Evolutionary conservation across 2,888 invertebrate species (phyloP).

Genomic region (Onchidella celtica): DNA sequence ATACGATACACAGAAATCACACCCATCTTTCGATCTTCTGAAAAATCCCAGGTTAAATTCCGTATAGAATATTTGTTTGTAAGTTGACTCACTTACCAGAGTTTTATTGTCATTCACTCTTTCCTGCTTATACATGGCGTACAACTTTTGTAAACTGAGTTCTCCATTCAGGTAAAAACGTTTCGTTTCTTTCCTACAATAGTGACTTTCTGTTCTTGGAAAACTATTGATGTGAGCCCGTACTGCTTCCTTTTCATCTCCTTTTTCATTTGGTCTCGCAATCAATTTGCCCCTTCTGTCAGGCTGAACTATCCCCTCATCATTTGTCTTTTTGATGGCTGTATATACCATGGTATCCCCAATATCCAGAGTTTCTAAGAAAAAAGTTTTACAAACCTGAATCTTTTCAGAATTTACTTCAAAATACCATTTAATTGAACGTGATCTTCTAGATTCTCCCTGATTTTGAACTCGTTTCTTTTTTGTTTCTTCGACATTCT

Average conservation of each 20-base stretch:
- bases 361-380: neutral
- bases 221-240: neutral
- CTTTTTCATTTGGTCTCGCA: neutral
- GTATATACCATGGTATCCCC: neutral
- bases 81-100: neutral
- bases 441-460: neutral
- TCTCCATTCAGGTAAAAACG: neutral
- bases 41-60: neutral
- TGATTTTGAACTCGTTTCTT: neutral
- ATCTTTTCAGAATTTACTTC: neutral
- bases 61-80: neutral
- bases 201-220: neutral
- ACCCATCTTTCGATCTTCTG: neutral
- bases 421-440: neutral
- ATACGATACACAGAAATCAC: neutral
- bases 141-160: neutral
- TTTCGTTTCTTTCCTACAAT: neutral
- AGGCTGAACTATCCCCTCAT: neutral
- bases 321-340: neutral
- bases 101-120: neutral
- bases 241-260: neutral
- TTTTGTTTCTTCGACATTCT: neutral
- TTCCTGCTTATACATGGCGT: neutral
- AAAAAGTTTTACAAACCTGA: neutral
- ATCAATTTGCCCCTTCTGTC: neutral